A percentile compares a stretch with the other conserved stretches of the same genome.
Conservation (phyloP, 2,888 invertebrate genomes). For the Caradrina kadenii region DNA sequence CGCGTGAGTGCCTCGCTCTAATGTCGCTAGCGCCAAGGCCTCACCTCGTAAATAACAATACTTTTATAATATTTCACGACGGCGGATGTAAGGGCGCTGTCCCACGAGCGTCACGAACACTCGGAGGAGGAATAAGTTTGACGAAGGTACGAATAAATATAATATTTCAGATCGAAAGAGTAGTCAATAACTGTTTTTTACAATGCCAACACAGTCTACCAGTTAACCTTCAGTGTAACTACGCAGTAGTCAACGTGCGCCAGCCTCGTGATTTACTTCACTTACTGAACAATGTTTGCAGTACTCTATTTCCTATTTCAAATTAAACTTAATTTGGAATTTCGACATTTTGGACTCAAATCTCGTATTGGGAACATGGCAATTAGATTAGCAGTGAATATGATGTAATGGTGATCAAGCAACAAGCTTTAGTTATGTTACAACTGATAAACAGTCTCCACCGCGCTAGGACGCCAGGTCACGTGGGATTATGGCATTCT, state of each 20-base stretch:
- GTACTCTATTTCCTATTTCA: background rate
- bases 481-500: no score
- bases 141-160: constrained; percentile 6
- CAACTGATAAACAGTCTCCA: background rate
- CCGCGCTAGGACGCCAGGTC: no score
- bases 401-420: constrained; percentile 12
- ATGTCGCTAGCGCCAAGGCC: constrained; percentile 4
- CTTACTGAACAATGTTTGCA: background rate
- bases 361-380: background rate
- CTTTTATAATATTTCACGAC: constrained; percentile 19
- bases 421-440: constrained; percentile 1
- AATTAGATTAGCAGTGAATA: constrained; percentile 3
- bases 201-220: background rate
- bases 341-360: constrained; percentile 8
- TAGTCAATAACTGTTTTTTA: constrained; percentile 4
- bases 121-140: constrained; percentile 1
- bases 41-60: constrained; percentile 27
- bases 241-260: background rate
- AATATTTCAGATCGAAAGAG: background rate
- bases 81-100: constrained; percentile 1
- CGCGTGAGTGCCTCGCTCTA: background rate
- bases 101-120: constrained; percentile 6
- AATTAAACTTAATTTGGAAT: background rate
- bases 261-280: background rate
- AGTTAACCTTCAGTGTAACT: background rate